phyloP scores from a whole-genome alignment of 2,888 invertebrate species.

The Chromoteleia sp. region DNA sequence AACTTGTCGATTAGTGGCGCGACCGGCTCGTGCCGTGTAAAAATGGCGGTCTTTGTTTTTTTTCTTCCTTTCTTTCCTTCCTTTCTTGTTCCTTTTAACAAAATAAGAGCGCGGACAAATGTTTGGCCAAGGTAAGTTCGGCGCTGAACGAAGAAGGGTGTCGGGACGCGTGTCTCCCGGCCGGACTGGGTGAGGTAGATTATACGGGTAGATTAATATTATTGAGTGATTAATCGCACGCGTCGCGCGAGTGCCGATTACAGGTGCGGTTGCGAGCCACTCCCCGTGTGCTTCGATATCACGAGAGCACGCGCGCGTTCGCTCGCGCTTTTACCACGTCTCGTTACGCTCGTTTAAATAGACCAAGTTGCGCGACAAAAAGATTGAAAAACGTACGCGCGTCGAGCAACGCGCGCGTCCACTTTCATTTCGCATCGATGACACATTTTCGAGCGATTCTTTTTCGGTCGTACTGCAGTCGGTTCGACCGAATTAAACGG shows the following conservation, averaged over 20 bases:
- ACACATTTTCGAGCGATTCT: conserved; percentile 8
- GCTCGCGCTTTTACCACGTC: conserved; percentile 46
- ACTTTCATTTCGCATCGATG: conserved; percentile 16
- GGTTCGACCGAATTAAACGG: too few relatives aligned
- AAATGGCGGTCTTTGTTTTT: too few relatives aligned
- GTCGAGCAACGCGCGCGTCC: conserved; percentile 4
- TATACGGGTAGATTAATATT: conserved; percentile 75
- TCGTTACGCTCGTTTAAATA: conserved; percentile 42
- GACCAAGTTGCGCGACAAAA: conserved; percentile 17
- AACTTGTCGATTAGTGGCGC: conserved; percentile 17
- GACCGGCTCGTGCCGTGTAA: neutral
- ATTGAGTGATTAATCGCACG: conserved; percentile 77
- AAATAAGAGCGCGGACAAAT: neutral
- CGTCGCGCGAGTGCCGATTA: conserved; percentile 72
- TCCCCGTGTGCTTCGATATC: conserved; percentile 57
- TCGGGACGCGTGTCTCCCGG: conserved; percentile 52
- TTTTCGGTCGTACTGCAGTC: neutral
- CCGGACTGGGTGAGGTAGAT: conserved; percentile 66
- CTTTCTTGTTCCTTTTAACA: too few relatives aligned
- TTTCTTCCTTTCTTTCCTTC: too few relatives aligned
- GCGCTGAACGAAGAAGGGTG: neutral
- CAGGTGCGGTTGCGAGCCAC: conserved; percentile 66
- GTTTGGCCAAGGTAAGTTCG: neutral
- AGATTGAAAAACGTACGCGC: neutral
- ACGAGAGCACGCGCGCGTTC: conserved; percentile 11